Evolutionary conservation across 2,113 vertebrate genomes (phyloP), one percentile per base, ranked within the genome.

Genomic region (Pleuronectes platessa): DNA sequence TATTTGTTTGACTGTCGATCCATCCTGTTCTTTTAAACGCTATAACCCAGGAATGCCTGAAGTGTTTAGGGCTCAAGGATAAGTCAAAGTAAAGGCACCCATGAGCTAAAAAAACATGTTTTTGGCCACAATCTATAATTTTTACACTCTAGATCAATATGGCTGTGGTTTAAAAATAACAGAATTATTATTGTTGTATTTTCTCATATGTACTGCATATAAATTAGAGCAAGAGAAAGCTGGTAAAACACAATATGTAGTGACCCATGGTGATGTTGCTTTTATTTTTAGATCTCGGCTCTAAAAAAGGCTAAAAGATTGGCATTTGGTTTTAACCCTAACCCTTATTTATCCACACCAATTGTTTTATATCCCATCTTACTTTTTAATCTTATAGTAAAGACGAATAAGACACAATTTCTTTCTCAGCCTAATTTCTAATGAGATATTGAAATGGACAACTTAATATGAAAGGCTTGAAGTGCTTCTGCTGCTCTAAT

Each of bases 381-480:
- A 74, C 59, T 53, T 20, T 49, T 49, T 3, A 35, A 73, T 66
- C 24, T 56, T 64, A 35, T 64, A 35, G 27, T 69, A 31, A 70
- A 68, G 11, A 18, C 18, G 55, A 83, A 74, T 35, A 37, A 53
- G 67, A 23, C 18, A 37, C 64, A 35, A 6, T 49, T 23, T 64
- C 13, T 45, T 40, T 70, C 5, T 15, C 7, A 31, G 61, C 12
- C 23, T 73, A n/a, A 58, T 80, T 76, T 61, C 62, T 26, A 9
- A 11, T 59, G 55, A 61, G 42, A 63, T 35, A 54, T 63, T 82
- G 15, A 54, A n/a, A 77, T 67, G 49, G 42, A 74, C 3, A 61
- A 26, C 18, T 24, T 62, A 67, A 51, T 58, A 49, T 23, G 31
- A 26, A 26, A 20, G 21, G 18, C 51, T 76, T 51, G 6, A 65